A percentile compares a stretch with the other conserved stretches of the same genome.
Conservation (phyloP, 2,113 vertebrate genomes). For the Cyphomyrus discorhynchus region DNA sequence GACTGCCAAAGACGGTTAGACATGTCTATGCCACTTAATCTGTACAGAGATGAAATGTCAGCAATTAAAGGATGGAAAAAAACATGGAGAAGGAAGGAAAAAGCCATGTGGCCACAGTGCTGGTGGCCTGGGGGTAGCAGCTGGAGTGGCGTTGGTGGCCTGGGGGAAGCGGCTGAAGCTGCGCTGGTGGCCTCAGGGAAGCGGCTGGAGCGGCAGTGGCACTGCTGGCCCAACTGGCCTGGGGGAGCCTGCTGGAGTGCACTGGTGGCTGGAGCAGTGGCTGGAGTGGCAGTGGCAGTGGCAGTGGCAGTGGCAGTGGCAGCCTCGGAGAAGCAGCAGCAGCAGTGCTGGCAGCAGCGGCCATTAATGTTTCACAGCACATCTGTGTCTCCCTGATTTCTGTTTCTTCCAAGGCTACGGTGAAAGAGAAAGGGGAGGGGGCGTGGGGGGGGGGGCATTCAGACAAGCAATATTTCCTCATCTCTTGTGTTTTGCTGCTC, state of each 20-base stretch:
- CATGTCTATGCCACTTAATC: slow-evolving; percentile 60
- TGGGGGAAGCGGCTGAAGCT: slow-evolving; percentile 47
- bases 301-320: slow-evolving; percentile 28
- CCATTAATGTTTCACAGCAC: slow-evolving; percentile 75
- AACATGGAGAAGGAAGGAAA: slow-evolving; percentile 11
- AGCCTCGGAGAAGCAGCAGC: slow-evolving; percentile 46
- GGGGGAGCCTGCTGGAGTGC: slow-evolving; percentile 45
- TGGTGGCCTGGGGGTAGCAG: slow-evolving; percentile 46
- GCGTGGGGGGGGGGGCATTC: slow-evolving; percentile 56
- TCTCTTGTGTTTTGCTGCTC: slow-evolving; percentile 68
- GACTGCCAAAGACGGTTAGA: slow-evolving; percentile 50
- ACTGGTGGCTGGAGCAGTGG: not conserved
- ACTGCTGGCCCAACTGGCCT: slow-evolving; percentile 7
- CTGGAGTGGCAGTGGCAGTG: not conserved
- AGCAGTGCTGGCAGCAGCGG: slow-evolving; percentile 32
- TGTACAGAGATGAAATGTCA: slow-evolving; percentile 47
- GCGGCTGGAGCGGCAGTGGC: too few relatives aligned
- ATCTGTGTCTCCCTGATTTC: slow-evolving; percentile 29
- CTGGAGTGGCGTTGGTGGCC: slow-evolving; percentile 34
- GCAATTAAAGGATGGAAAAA: slow-evolving; percentile 17
- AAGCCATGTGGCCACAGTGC: slow-evolving; percentile 30
- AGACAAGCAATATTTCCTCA: slow-evolving; percentile 64
- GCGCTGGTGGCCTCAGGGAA: slow-evolving; percentile 40
- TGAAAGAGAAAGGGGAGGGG: slow-evolving; percentile 41
- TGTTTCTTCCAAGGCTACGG: slow-evolving; percentile 23